phyloP scores from a whole-genome alignment of 1,140 invertebrate genomes.

The Calephelis virginiensis region DNA sequence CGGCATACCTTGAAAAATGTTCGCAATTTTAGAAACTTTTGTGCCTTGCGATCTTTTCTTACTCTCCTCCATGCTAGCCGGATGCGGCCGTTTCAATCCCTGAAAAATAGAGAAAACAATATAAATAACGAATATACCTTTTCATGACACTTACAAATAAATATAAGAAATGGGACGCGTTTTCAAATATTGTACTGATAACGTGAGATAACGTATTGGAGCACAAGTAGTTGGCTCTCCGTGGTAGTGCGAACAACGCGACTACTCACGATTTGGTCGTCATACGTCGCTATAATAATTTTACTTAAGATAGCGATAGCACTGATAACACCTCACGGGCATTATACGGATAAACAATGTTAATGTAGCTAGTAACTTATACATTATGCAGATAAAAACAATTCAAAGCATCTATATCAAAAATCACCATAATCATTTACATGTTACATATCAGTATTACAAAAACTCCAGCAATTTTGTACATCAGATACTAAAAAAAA shows the following conservation, averaged over 20 bases:
- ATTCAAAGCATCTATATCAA: neutral
- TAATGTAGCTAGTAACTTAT: slow-evolving; percentile 11
- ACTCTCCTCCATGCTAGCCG: slow-evolving; percentile 82
- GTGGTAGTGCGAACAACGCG: slow-evolving; percentile 46
- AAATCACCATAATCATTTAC: neutral
- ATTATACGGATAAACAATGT: slow-evolving; percentile 30
- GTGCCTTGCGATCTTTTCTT: slow-evolving; percentile 85
- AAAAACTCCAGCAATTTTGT: neutral
- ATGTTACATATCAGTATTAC: neutral
- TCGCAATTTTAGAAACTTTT: slow-evolving; percentile 94
- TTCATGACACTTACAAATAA: slow-evolving; percentile 45
- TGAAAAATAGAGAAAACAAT: slow-evolving; percentile 56
- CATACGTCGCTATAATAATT: slow-evolving; percentile 55
- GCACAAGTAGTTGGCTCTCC: slow-evolving; percentile 55
- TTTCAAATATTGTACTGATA: slow-evolving; percentile 56
- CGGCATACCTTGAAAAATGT: slow-evolving; percentile 88
- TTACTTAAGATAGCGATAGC: slow-evolving; percentile 72
- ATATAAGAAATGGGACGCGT: slow-evolving; percentile 52
- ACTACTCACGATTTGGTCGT: slow-evolving; percentile 48
- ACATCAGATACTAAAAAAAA: neutral
- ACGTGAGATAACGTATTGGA: slow-evolving; percentile 53
- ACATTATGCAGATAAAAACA: neutral
- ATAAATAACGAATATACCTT: slow-evolving; percentile 40
- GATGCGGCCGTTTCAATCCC: slow-evolving; percentile 71
- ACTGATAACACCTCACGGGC: slow-evolving; percentile 62